phyloP scores from a whole-genome alignment of 2,888 invertebrate species.

The Brachyptera putata region DNA sequence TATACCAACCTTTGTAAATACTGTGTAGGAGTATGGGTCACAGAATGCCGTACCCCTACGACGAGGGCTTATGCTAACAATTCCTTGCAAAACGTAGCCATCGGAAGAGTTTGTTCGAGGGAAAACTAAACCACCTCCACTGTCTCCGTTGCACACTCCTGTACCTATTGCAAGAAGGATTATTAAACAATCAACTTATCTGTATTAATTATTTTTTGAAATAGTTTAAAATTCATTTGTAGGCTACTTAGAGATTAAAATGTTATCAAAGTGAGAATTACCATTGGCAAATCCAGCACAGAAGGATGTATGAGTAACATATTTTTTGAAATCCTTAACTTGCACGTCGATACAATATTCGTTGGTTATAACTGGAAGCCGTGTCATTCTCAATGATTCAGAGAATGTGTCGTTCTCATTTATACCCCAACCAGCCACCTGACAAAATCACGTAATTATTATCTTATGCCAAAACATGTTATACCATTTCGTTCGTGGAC shows the following conservation, averaged over 20 bases:
- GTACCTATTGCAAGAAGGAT: too few species aligned
- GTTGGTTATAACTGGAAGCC: conserved; percentile 51
- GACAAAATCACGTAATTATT: conserved; percentile 1
- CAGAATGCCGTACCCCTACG: conserved; percentile 43
- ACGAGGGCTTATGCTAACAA: conserved; percentile 49
- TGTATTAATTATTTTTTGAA: background rate
- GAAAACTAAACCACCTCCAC: conserved; percentile 57
- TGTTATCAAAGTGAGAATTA: conserved; percentile 25
- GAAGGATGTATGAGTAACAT: conserved; percentile 57
- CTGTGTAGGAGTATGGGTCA: conserved; percentile 45
- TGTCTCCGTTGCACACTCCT: conserved; percentile 60
- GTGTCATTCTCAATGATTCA: conserved; percentile 47
- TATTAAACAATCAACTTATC: too few species aligned
- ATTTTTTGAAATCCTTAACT: conserved; percentile 49
- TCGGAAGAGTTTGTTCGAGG: conserved; percentile 41
- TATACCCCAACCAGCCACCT: conserved; percentile 52
- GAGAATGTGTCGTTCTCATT: conserved; percentile 55
- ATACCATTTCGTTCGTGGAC: too few species aligned
- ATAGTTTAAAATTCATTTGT: background rate
- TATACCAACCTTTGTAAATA: conserved; percentile 52
- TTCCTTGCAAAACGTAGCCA: conserved; percentile 45
- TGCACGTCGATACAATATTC: conserved; percentile 50
- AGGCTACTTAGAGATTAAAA: background rate
- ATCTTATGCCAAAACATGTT: too few species aligned
- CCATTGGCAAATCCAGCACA: conserved; percentile 59